phyloP scores from a whole-genome alignment of 2,113 vertebrate genomes.

The Abramis brama region DNA sequence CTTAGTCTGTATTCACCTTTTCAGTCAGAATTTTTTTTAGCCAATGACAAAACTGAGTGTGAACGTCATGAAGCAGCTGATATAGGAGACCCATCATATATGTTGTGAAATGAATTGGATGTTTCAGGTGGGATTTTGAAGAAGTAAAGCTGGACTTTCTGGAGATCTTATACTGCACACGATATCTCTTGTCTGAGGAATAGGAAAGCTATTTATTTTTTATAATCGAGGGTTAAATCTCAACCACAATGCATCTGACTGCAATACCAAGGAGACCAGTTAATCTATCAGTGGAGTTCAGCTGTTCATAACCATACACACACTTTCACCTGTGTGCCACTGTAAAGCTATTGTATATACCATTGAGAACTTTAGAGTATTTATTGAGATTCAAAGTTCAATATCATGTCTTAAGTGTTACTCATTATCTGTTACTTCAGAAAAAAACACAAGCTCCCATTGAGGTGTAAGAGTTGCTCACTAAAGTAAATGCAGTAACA shows the following conservation, averaged over 20 bases:
- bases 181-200: slow-evolving; percentile 53
- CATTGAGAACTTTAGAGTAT: slow-evolving; percentile 86
- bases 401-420: slow-evolving; percentile 76
- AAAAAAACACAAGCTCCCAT: slow-evolving; percentile 52
- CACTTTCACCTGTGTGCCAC: slow-evolving; percentile 74
- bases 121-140: slow-evolving; percentile 60
- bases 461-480: slow-evolving; percentile 40
- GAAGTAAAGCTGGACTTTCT: slow-evolving; percentile 39
- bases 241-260: slow-evolving; percentile 84
- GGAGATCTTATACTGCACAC: slow-evolving; percentile 44
- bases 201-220: slow-evolving; percentile 75
- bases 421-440: slow-evolving; percentile 68
- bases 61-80: neutral
- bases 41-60: neutral
- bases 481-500: neutral
- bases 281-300: slow-evolving; percentile 69
- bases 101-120: slow-evolving; percentile 27
- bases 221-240: slow-evolving; percentile 67
- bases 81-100: slow-evolving; percentile 11
- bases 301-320: slow-evolving; percentile 65
- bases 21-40: neutral
- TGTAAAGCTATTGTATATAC: slow-evolving; percentile 92
- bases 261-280: slow-evolving; percentile 76
- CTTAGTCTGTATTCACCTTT: slow-evolving; percentile 19
- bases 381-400: slow-evolving; percentile 86